Evolutionary conservation across 53 echinoderm and acorn worm genomes (phyloP).

Genomic region (Antedon mediterranea): DNA sequence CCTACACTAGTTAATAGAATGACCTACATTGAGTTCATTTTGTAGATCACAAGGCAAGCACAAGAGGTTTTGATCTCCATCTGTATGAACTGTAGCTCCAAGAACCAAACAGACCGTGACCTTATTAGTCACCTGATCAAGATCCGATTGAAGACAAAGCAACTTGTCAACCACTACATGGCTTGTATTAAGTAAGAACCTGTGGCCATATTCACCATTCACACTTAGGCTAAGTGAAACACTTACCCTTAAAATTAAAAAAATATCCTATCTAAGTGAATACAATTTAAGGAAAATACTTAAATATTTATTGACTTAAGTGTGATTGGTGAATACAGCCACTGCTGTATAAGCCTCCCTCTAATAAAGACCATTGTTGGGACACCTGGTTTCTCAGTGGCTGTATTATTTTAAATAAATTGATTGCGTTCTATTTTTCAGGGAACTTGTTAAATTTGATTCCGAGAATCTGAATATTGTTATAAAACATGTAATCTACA

Average conservation of each 20-base stretch:
- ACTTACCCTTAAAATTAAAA: too few species aligned
- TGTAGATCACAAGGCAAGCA: conserved; percentile 73
- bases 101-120: conserved; percentile 76
- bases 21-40: neutral
- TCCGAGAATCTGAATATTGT: conserved; percentile 67
- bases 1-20: neutral
- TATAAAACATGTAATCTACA: conserved; percentile 81
- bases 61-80: conserved; percentile 81
- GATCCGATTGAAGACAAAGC: conserved; percentile 91
- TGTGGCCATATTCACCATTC: too few species aligned
- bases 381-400: neutral
- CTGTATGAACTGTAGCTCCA: conserved; percentile 77
- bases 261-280: too few species aligned
- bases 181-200: conserved; percentile 65
- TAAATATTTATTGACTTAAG: too few species aligned
- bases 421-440: conserved; percentile 12
- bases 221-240: too few species aligned
- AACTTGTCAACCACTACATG: conserved; percentile 87
- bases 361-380: neutral
- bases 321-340: too few species aligned
- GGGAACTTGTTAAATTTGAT: conserved; percentile 66
- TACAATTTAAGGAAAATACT: too few species aligned
- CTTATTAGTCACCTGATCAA: conserved; percentile 88
- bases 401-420: too few species aligned
- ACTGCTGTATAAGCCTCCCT: too few species aligned